Conservation (phyloP, 2,797 vertebrate genomes). For the Tarsius wallacei region DNA sequence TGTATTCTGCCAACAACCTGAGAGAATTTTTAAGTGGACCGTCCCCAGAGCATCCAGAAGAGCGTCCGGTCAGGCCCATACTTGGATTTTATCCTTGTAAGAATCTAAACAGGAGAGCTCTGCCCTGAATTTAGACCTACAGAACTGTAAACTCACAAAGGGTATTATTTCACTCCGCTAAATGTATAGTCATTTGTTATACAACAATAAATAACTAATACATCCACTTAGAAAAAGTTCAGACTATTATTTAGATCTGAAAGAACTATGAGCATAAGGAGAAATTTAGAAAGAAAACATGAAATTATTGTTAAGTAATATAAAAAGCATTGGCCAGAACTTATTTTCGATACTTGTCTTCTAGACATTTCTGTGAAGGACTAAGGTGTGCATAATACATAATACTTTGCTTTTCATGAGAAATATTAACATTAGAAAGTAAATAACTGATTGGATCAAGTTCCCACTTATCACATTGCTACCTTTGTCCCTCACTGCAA, state of each 20-base stretch:
- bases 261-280: constrained; percentile 26
- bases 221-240: neutral
- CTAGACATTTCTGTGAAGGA: constrained; percentile 12
- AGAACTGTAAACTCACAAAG: neutral
- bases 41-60: neutral
- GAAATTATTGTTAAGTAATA: constrained; percentile 28
- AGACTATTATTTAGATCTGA: neutral
- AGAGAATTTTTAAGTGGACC: neutral
- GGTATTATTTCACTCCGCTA: neutral
- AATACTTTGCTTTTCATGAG: neutral
- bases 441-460: neutral
- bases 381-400: neutral
- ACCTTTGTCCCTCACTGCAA: neutral
- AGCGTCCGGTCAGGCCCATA: neutral
- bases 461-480: neutral
- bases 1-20: neutral
- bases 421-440: constrained; percentile 28
- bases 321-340: neutral
- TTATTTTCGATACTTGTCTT: constrained; percentile 34
- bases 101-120: neutral
- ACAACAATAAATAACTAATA: constrained; percentile 25
- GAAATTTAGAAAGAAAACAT: neutral
- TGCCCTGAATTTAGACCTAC: neutral
- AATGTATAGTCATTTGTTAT: neutral
- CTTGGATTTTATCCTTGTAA: neutral